Evolutionary conservation across 2,113 vertebrate species (phyloP).

Genomic region (Pedetes capensis): DNA sequence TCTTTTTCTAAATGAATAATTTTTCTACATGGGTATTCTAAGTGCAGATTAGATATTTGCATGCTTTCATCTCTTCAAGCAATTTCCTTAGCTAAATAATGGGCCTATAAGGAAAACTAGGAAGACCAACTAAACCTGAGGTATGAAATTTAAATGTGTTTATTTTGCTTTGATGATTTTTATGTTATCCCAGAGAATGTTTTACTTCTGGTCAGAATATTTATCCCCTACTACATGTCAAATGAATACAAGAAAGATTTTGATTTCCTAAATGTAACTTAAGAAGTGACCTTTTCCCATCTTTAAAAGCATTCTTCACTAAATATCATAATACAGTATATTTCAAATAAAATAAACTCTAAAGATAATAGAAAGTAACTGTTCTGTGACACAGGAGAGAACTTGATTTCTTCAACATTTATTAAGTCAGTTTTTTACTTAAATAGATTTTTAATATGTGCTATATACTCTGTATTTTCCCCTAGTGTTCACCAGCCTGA

Average conservation of each 20-base stretch:
- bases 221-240: background rate
- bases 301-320: slow-evolving; percentile 31
- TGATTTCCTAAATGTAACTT: slow-evolving; percentile 10
- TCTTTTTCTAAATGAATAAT: slow-evolving; percentile 23
- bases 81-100: slow-evolving; percentile 50
- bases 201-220: slow-evolving; percentile 4
- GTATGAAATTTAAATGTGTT: background rate
- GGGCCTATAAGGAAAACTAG: slow-evolving; percentile 5
- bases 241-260: background rate
- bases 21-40: slow-evolving; percentile 51
- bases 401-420: slow-evolving; percentile 21
- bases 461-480: background rate
- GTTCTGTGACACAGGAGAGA: background rate
- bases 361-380: slow-evolving; percentile 15
- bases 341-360: slow-evolving; percentile 16
- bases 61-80: slow-evolving; percentile 51
- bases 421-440: slow-evolving; percentile 8
- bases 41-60: background rate
- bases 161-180: slow-evolving; percentile 42
- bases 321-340: background rate
- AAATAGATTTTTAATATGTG: background rate
- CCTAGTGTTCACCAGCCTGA: background rate
- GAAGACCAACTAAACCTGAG: slow-evolving; percentile 20
- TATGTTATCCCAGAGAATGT: slow-evolving; percentile 7
- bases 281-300: background rate